A percentile compares a stretch with the other conserved stretches of the same genome.
Conservation (phyloP, 2,797 vertebrate genomes). For the Oreochromis grahami region DNA sequence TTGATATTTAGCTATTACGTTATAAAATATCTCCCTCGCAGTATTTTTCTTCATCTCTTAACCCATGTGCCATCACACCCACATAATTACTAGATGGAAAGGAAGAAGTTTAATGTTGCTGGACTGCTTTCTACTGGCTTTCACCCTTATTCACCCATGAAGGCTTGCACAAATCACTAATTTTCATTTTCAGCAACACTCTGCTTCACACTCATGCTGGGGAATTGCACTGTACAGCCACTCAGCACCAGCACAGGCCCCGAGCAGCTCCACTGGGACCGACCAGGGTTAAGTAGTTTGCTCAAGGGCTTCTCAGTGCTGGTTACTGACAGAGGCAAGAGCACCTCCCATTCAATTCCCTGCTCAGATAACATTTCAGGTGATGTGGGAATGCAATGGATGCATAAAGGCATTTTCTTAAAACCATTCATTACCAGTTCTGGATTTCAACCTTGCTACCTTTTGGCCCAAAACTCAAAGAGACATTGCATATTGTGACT, state of each 20-base stretch:
- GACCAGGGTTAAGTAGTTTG: conserved; percentile 33
- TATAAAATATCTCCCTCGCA: conserved; percentile 6
- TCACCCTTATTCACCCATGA: not conserved
- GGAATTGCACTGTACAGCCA: conserved; percentile 4
- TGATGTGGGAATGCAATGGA: conserved; percentile 1
- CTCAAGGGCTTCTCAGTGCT: conserved; percentile 19
- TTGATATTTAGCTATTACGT: conserved; percentile 42
- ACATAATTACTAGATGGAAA: conserved; percentile 19
- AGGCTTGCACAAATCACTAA: not conserved
- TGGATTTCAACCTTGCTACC: not conserved
- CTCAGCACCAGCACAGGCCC: not conserved
- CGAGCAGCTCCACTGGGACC: conserved; percentile 22
- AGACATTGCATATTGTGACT: not conserved
- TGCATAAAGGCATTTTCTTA: not conserved
- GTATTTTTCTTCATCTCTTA: not conserved
- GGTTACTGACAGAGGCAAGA: conserved; percentile 17
- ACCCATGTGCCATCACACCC: conserved; percentile 18
- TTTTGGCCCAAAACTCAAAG: not conserved
- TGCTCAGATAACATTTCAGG: not conserved
- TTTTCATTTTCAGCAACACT: not conserved
- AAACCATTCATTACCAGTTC: not conserved
- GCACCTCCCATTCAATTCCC: not conserved
- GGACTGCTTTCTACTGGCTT: not conserved
- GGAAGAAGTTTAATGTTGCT: not conserved
- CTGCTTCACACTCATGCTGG: not conserved